A percentile compares a stretch with the other conserved stretches of the same genome.
Evolutionary conservation across 2,113 vertebrate genomes (phyloP).

Genomic region (Syngnathus typhle): DNA sequence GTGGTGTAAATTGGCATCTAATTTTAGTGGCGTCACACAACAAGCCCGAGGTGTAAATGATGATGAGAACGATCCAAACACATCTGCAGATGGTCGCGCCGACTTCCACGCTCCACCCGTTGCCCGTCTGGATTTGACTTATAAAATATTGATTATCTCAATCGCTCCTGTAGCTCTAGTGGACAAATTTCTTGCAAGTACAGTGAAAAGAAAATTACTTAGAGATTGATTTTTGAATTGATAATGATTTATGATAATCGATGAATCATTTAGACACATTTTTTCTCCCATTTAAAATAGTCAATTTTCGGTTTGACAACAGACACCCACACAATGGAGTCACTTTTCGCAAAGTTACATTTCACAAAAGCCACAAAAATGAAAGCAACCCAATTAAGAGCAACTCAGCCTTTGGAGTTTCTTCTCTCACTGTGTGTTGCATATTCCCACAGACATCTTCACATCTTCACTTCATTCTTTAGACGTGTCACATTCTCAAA

Average conservation of each 20-base stretch:
- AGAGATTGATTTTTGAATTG: too few relatives aligned
- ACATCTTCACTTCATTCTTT: constrained; percentile 17
- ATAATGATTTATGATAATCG: too few relatives aligned
- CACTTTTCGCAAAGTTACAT: constrained; percentile 4
- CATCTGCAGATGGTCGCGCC: constrained; percentile 3
- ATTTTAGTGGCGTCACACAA: constrained; percentile 11
- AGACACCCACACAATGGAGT: neutral
- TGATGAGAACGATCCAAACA: constrained; percentile 1
- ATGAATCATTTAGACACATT: too few relatives aligned
- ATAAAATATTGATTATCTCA: neutral
- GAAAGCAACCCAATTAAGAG: constrained; percentile 31
- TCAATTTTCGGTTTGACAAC: neutral
- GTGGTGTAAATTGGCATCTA: constrained; percentile 13
- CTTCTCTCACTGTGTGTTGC: neutral
- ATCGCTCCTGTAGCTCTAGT: neutral
- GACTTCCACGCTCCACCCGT: constrained; percentile 2
- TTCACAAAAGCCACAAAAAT: constrained; percentile 12
- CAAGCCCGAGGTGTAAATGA: constrained; percentile 2
- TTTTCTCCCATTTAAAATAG: too few relatives aligned
- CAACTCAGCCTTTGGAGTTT: constrained; percentile 6
- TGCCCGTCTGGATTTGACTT: neutral
- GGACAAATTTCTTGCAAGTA: neutral
- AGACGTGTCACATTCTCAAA: constrained; percentile 17
- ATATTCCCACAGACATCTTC: constrained; percentile 15
- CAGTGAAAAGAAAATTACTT: too few relatives aligned